Evolutionary conservation across 2,888 invertebrate genomes (phyloP).

Genomic region (Eupithecia subfuscata): DNA sequence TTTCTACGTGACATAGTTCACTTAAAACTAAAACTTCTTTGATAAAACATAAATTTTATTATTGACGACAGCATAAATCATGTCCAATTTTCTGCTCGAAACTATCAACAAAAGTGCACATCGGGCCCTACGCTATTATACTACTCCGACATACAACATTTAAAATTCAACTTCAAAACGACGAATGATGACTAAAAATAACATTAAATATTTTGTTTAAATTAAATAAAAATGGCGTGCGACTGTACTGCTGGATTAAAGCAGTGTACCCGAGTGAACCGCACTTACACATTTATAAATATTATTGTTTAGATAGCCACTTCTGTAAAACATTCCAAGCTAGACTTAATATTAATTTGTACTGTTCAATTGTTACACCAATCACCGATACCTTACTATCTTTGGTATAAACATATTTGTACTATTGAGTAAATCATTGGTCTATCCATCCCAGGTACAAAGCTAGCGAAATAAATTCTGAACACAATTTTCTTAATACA

Average conservation of each 20-base stretch:
- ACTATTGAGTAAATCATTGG: slow-evolving; percentile 59
- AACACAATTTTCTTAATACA: slow-evolving; percentile 74
- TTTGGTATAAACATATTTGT: slow-evolving; percentile 73
- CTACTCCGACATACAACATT: slow-evolving; percentile 9
- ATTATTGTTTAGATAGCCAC: slow-evolving; percentile 59
- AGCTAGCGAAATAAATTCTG: slow-evolving; percentile 67
- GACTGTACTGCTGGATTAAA: slow-evolving; percentile 70
- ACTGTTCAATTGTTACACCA: slow-evolving; percentile 75
- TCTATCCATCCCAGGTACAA: slow-evolving; percentile 72
- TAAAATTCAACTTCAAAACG: slow-evolving; percentile 8
- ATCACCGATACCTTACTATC: slow-evolving; percentile 67
- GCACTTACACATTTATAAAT: slow-evolving; percentile 44
- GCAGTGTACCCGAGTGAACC: slow-evolving; percentile 76
- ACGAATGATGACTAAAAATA: neutral
- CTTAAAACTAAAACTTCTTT: slow-evolving; percentile 7
- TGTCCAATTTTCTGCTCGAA: slow-evolving; percentile 19
- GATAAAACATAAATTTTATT: neutral
- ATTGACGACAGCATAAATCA: slow-evolving; percentile 1
- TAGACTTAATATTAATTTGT: slow-evolving; percentile 81
- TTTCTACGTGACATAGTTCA: neutral
- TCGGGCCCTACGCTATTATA: slow-evolving; percentile 19
- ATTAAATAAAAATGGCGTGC: slow-evolving; percentile 58
- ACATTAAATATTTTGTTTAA: slow-evolving; percentile 13
- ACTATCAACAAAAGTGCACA: slow-evolving; percentile 12
- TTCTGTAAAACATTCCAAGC: slow-evolving; percentile 58